Percentiles rank a stretch among this genome's conserved stretches.
phyloP scores from a whole-genome alignment of 1,140 invertebrate genomes.

The Brachionus koreanus region DNA sequence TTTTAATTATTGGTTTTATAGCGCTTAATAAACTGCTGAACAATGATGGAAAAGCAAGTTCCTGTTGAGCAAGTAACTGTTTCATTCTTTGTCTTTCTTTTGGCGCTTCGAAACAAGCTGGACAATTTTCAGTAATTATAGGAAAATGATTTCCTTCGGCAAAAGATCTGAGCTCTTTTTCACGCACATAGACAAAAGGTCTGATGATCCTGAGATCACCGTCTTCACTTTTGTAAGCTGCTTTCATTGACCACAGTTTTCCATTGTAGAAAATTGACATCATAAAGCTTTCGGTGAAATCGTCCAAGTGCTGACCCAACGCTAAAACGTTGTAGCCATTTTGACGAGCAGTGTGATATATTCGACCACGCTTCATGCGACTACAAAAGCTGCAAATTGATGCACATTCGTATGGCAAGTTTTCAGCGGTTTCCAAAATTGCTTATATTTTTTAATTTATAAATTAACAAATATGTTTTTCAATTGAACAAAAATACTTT shows the following conservation, averaged over 20 bases:
- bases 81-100: slow-evolving; percentile 68
- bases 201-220: slow-evolving; percentile 76
- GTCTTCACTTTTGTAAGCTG: slow-evolving; percentile 69
- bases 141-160: slow-evolving; percentile 67
- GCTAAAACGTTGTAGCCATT: slow-evolving; percentile 79
- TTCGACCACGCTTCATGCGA: slow-evolving; percentile 67
- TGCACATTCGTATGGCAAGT: slow-evolving; percentile 56
- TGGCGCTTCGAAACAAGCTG: slow-evolving; percentile 65
- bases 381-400: slow-evolving; percentile 67
- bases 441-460: slow-evolving; percentile 52
- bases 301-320: slow-evolving; percentile 79
- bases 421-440: slow-evolving; percentile 61
- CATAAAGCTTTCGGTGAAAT: slow-evolving; percentile 76
- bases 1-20: slow-evolving; percentile 68
- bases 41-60: slow-evolving; percentile 69
- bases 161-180: slow-evolving; percentile 69
- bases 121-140: slow-evolving; percentile 65
- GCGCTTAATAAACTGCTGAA: slow-evolving; percentile 68
- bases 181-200: slow-evolving; percentile 79
- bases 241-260: slow-evolving; percentile 73
- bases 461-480: neutral
- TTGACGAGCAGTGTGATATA: slow-evolving; percentile 70
- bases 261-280: slow-evolving; percentile 78
- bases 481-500: slow-evolving; percentile 51
- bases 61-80: slow-evolving; percentile 70